phyloP scores from a whole-genome alignment of 2,888 invertebrate species.

The Trilocha varians region DNA sequence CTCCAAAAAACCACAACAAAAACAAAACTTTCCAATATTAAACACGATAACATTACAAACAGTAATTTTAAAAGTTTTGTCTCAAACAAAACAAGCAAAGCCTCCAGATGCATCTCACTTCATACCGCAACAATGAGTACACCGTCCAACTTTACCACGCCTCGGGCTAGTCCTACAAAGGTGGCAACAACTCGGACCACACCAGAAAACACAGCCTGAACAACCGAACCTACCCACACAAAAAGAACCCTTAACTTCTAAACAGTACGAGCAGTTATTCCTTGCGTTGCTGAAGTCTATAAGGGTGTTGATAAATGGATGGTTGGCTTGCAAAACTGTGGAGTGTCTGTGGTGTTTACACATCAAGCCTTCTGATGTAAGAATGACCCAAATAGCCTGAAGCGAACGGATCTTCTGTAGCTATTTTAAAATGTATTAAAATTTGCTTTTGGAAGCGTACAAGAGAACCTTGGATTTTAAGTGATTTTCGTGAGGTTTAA shows the following conservation, averaged over 20 bases:
- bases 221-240: neutral
- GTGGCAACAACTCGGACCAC: constrained; percentile 2
- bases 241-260: neutral
- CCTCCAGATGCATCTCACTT: neutral
- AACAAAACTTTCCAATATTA: no score
- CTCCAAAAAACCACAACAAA: no score
- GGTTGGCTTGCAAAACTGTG: constrained; percentile 1
- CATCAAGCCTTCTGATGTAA: neutral
- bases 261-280: neutral
- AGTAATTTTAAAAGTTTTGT: no score
- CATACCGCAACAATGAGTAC: constrained; percentile 7
- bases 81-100: neutral
- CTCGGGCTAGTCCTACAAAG: constrained; percentile 8
- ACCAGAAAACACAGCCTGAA: neutral
- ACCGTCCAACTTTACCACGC: constrained; percentile 7
- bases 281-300: neutral
- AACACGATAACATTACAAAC: no score
- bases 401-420: no score
- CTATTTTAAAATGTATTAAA: no score
- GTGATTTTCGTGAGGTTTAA: no score
- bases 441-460: no score
- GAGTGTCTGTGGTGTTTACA: constrained; percentile 4
- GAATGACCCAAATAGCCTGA: no score
- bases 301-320: neutral
- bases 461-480: no score